Conservation (phyloP, 2,888 invertebrate species). For the Drosophila parthenogenetica region DNA sequence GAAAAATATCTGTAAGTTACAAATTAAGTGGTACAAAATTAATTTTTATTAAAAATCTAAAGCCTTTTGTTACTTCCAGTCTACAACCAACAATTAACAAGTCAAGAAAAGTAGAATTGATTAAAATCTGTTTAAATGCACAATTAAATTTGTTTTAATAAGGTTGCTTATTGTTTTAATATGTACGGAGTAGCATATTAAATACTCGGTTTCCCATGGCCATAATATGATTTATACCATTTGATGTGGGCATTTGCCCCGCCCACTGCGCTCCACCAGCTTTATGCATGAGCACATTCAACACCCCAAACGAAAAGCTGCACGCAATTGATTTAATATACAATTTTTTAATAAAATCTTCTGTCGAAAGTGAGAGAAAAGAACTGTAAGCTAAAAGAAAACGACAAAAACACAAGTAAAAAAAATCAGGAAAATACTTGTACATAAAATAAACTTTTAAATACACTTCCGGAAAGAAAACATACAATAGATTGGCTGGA, state of each 20-base stretch:
- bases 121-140: slow-evolving; percentile 9
- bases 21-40: too few relatives aligned
- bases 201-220: slow-evolving; percentile 20
- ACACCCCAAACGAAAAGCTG: slow-evolving; percentile 65
- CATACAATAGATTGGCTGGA: not conserved
- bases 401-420: slow-evolving; percentile 29
- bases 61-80: not conserved
- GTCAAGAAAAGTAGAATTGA: not conserved
- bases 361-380: slow-evolving; percentile 50
- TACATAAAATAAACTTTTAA: not conserved
- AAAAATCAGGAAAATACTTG: too few relatives aligned
- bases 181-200: slow-evolving; percentile 2
- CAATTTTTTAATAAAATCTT: slow-evolving; percentile 76
- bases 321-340: slow-evolving; percentile 77
- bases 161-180: not conserved
- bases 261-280: slow-evolving; percentile 21
- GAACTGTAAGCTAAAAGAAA: slow-evolving; percentile 37
- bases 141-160: slow-evolving; percentile 27
- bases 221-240: slow-evolving; percentile 51
- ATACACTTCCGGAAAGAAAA: not conserved
- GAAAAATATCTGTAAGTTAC: too few relatives aligned
- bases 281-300: slow-evolving; percentile 71
- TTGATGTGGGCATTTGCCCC: slow-evolving; percentile 24
- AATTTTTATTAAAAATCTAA: not conserved
- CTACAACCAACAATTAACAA: slow-evolving; percentile 2